Evolutionary conservation across 1,140 invertebrate genomes (phyloP), one percentile per base, ranked within the genome.

Genomic region (Sycophila sp.): DNA sequence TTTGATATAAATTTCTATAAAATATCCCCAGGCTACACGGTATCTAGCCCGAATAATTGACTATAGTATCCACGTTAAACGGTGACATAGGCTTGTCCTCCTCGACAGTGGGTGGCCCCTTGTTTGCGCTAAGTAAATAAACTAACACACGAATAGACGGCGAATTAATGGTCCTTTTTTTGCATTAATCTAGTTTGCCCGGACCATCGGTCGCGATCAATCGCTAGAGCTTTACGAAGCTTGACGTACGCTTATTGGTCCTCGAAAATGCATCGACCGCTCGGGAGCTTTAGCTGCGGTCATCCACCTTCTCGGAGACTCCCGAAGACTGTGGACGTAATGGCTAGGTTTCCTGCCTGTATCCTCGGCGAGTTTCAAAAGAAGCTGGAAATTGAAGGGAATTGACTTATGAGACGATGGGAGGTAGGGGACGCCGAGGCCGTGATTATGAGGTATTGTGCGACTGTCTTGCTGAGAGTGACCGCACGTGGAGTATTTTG

Each of bases 11-110:
- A 75, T 51, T 11, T 63, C 38, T 74, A 75, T 59, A 75, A 77
- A 77, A 74, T 75, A 72, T 73, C 65, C 58, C 17, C 10, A 15
- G 58, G 73, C 73, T 40, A 68, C 59, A 15, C 36, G 40, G 28
- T 59, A 8, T 67, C 63, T 71, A 68, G 56, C 68, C 67, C 56
- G 58, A 28, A 73, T 77, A 77, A 77, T 75, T 77, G 74, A 75
- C 73, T 68, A 30, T 64, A 66, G 67, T 66, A 36, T 45, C 32
- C n/a, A n/a, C 6, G 15, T 2, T 28, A 30, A 13, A 22, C 36
- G 4, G 13, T 19, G 2, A 2, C 30, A 28, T 47, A 24, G 17
- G 42, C 24, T 17, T 22, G 1, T 47, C 8, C 24, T 24, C 5
- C 19, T 22, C 42, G 42, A n/a, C n/a, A n/a, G n/a, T n/a, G n/a